Percentiles rank a stretch among this genome's conserved stretches.
These are phyloP conservation scores for Sphaerophoria rueppellii DNA, from an alignment of 2,888 invertebrate genomes.

Conservation along the genomic window DNA sequence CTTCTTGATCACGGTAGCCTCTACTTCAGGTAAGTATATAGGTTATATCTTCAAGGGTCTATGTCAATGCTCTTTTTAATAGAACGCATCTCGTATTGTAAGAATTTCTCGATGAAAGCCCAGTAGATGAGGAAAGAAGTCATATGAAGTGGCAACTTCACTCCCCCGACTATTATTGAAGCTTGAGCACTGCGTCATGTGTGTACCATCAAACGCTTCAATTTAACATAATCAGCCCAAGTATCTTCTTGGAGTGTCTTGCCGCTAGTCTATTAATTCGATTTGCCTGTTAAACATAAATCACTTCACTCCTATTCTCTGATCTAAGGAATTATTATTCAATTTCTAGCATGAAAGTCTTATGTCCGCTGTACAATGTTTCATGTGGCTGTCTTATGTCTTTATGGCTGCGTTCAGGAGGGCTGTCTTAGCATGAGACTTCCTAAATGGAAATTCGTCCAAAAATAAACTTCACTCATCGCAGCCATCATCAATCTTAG, in stretches of 20 bases:
- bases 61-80: too few relatives aligned
- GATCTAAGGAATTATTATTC: not conserved
- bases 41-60: too few relatives aligned
- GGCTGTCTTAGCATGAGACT: conserved; percentile 37
- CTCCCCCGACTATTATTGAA: too few relatives aligned
- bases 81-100: too few relatives aligned
- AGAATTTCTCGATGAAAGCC: too few relatives aligned
- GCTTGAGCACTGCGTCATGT: not conserved
- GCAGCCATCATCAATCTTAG: conserved; percentile 39
- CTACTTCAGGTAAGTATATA: too few relatives aligned
- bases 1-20: too few relatives aligned
- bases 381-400: not conserved
- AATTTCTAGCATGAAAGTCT: conserved; percentile 6
- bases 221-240: conserved; percentile 19
- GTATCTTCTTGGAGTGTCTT: conserved; percentile 51
- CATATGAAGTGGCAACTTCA: too few relatives aligned
- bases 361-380: not conserved
- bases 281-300: conserved; percentile 73
- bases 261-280: conserved; percentile 70
- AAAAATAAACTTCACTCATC: conserved; percentile 13
- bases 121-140: too few relatives aligned
- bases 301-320: conserved; percentile 54
- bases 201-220: conserved; percentile 4
- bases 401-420: conserved; percentile 2
- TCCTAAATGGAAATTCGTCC: not conserved